phyloP scores from a whole-genome alignment of 2,888 invertebrate genomes.

The Ichneumon xanthorius region DNA sequence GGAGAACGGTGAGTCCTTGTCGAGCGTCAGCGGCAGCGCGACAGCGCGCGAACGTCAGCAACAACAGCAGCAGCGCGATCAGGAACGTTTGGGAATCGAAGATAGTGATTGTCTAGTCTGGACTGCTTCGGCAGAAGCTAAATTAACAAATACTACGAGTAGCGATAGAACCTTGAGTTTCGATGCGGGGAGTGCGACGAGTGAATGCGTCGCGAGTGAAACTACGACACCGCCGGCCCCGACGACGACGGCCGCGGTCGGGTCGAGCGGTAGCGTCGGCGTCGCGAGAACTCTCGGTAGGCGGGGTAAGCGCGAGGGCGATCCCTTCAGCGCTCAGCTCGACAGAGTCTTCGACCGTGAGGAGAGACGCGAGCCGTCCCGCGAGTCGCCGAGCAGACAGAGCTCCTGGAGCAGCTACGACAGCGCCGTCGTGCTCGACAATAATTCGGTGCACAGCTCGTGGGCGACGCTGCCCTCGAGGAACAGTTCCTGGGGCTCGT shows the following conservation, averaged over 20 bases:
- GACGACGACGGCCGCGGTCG: slow-evolving; percentile 49
- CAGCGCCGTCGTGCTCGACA: slow-evolving; percentile 90
- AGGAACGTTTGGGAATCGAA: slow-evolving; percentile 82
- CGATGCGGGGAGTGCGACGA: slow-evolving; percentile 67
- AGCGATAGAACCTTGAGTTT: slow-evolving; percentile 79
- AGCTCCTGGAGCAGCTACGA: slow-evolving; percentile 93
- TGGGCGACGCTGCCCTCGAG: slow-evolving; percentile 91
- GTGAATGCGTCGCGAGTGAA: slow-evolving; percentile 59
- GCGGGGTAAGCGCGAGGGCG: slow-evolving; percentile 86
- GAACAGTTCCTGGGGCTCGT: slow-evolving; percentile 91
- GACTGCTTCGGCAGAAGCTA: slow-evolving; percentile 84
- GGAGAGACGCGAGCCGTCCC: slow-evolving; percentile 84
- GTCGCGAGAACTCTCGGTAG: slow-evolving; percentile 66
- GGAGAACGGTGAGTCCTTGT: slow-evolving; percentile 62
- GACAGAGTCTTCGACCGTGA: slow-evolving; percentile 91
- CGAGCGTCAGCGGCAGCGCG: not conserved
- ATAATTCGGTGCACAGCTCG: slow-evolving; percentile 92
- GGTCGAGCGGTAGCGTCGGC: slow-evolving; percentile 56
- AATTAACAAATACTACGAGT: slow-evolving; percentile 79
- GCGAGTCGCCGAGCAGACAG: slow-evolving; percentile 88
- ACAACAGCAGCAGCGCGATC: slow-evolving; percentile 58
- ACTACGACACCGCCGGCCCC: slow-evolving; percentile 51
- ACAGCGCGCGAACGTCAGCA: not conserved
- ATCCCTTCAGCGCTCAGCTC: slow-evolving; percentile 90
- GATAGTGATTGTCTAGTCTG: slow-evolving; percentile 85